phyloP scores from a whole-genome alignment of 2,113 vertebrate genomes.

The Ptychochromis oligacanthus region DNA sequence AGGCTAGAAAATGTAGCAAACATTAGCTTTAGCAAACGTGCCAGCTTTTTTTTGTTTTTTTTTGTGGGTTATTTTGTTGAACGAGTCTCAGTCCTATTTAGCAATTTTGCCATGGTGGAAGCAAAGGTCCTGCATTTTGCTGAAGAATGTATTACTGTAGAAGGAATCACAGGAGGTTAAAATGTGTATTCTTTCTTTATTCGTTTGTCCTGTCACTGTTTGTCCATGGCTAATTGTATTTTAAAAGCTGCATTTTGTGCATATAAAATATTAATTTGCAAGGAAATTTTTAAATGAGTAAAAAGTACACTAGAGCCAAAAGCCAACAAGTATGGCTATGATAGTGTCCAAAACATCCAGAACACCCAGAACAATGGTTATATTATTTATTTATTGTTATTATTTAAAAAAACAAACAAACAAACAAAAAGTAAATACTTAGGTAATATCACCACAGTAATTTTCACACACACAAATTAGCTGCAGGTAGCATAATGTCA shows the following conservation, averaged over 20 bases:
- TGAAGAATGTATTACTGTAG: not conserved
- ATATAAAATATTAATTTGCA: not conserved
- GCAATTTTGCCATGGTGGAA: no score
- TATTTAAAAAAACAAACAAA: conserved; percentile 40
- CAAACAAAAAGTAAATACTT: conserved; percentile 16
- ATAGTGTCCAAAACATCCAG: not conserved
- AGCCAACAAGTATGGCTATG: not conserved
- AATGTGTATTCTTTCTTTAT: not conserved
- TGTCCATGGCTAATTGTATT: not conserved
- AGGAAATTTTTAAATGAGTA: not conserved
- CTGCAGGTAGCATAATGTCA: conserved; percentile 10
- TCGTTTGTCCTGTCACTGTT: not conserved
- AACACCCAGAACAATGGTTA: not conserved
- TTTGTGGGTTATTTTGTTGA: no score
- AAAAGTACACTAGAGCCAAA: not conserved
- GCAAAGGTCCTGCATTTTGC: not conserved
- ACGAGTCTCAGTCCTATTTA: no score
- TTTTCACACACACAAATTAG: conserved; percentile 27
- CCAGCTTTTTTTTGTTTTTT: no score
- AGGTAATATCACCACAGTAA: conserved; percentile 10
- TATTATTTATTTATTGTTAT: conserved; percentile 39
- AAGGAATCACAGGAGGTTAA: not conserved
- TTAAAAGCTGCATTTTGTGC: not conserved
- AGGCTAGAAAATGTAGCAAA: no score
- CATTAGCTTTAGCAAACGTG: no score